phyloP scores from a whole-genome alignment of 2,113 vertebrate genomes.

The Leucopsar rothschildi region DNA sequence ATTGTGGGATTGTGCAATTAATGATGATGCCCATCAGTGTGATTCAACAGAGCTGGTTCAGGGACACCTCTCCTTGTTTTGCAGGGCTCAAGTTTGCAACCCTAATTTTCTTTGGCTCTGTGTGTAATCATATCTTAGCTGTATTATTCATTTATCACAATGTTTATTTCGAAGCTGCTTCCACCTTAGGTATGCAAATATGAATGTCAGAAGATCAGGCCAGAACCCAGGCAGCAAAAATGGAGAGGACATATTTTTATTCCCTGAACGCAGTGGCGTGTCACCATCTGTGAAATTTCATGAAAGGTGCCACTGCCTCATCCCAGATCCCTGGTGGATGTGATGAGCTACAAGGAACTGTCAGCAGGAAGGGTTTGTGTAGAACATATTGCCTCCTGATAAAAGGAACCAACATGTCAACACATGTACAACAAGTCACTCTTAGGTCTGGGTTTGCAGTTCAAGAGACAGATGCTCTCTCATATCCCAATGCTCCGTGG shows the following conservation, averaged over 20 bases:
- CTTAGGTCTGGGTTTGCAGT: not conserved
- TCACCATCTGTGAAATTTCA: not conserved
- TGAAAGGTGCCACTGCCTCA: not conserved
- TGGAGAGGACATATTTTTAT: not conserved
- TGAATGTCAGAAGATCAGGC: not conserved
- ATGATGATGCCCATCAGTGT: not conserved
- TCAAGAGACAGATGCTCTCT: not conserved
- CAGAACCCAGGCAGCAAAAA: not conserved
- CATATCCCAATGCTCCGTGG: rapidly evolving
- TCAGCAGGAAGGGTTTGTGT: not conserved
- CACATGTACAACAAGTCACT: not conserved
- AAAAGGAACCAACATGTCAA: not conserved
- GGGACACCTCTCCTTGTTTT: not conserved
- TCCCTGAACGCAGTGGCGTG: not conserved
- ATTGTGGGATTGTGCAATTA: not conserved
- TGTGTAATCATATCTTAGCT: not conserved
- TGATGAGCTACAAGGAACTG: not conserved
- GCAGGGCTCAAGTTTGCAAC: not conserved
- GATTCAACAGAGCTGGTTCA: not conserved
- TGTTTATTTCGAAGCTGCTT: not conserved
- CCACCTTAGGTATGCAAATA: not conserved
- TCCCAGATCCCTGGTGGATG: not conserved
- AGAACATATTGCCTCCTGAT: not conserved
- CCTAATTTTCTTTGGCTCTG: not conserved
- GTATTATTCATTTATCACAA: not conserved